Base-by-base conservation (phyloP, 1,140 invertebrate genomes). In the Ceratina japonica region DNA sequence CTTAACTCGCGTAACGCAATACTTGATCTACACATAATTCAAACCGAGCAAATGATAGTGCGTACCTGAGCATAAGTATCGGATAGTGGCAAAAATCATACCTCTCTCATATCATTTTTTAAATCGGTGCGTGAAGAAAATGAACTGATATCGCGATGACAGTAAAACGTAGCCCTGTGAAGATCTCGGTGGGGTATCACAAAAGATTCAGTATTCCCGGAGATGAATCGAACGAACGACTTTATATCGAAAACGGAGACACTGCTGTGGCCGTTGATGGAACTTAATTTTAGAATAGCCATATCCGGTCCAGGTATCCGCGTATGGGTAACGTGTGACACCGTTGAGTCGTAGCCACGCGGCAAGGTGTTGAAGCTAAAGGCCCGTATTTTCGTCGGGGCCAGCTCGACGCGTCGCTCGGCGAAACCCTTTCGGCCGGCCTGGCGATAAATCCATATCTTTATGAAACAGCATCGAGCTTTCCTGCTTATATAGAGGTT, bases 281-380 rank as follows among this genome's bases (percentile, higher is more conserved):
- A 77, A 84, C 78, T 84, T 86, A 87, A 87, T 87, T 86, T 85
- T 82, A 82, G 77, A 83, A 83, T 76, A 64, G 20, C 79, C 79
- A 58, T 74, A 27, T 70, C 74, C 62, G 52, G 59, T 52, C 37
- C 44, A 52, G 56, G 7, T 61, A 22, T 24, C 56, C 80, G 49
- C 81, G 62, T 72, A 72, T 73, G 77, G 77, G 27, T 77, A 66
- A 80, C 59, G 58, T 75, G 82, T 70, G 79, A 81, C 79, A 75
- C 49, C 75, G 75, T 75, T 59, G 78, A 80, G 86, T 81, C 80
- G 66, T 59, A n/a, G 75, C 37, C 64, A 68, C 78, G 71, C 75
- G 82, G 82, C 80, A 83, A 89, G 88, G 85, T 86, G 86, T 87
- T 84, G 85, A 87, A 85, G 84, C 85, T 82, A 87, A 88, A 86